phyloP scores from a whole-genome alignment of 37 sponge, comb jelly and placozoan species.

The Chondrilla cf. caribensis region DNA sequence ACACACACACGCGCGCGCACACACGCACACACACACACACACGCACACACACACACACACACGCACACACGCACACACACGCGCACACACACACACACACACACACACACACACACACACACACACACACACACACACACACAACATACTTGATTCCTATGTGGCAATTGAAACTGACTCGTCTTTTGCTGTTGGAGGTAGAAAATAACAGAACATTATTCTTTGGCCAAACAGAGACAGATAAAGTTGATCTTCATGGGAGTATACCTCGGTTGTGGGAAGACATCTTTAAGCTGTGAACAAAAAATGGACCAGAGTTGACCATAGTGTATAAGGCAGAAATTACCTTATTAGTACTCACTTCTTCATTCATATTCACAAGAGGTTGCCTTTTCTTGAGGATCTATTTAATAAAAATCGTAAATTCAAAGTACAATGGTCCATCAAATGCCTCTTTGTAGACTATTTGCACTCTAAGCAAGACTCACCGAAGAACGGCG shows the following conservation, averaged over 20 bases:
- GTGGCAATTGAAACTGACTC: not conserved
- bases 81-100: too few relatives aligned
- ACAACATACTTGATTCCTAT: not conserved
- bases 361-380: slow-evolving; percentile 2
- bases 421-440: not conserved
- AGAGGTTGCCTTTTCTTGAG: slow-evolving; percentile 8
- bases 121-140: too few relatives aligned
- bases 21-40: too few relatives aligned
- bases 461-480: too few relatives aligned
- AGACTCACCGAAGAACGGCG: slow-evolving; percentile 10
- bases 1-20: too few relatives aligned
- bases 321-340: not conserved
- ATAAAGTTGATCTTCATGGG: not conserved
- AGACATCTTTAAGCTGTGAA: not conserved
- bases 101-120: too few relatives aligned
- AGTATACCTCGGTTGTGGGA: not conserved
- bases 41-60: too few relatives aligned
- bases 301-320: not conserved
- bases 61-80: too few relatives aligned
- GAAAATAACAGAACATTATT: not conserved
- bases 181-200: not conserved
- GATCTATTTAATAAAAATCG: not conserved
- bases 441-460: not conserved
- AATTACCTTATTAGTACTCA: not conserved
- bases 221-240: too few relatives aligned